Evolutionary conservation across 2,113 vertebrate species (phyloP).

Genomic region (Lethenteron camtschaticum): DNA sequence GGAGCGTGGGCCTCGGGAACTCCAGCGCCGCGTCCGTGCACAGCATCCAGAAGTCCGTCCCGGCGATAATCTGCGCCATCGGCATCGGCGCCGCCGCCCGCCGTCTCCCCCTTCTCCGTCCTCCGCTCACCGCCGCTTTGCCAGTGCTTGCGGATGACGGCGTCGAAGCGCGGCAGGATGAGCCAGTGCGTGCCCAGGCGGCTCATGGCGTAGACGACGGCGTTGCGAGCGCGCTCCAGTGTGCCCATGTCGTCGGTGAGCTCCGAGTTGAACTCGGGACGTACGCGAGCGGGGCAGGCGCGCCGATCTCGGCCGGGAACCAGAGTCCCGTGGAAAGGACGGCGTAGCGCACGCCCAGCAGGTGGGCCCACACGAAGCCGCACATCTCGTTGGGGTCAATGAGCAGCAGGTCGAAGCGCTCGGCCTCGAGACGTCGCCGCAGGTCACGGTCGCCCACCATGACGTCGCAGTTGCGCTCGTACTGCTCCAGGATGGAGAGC

Average conservation of each 20-base stretch:
- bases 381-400: constrained; percentile 99
- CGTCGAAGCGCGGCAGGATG: constrained; percentile 76
- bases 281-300: constrained; percentile 69
- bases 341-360: constrained; percentile 67
- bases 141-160: constrained; percentile 60
- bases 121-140: no score
- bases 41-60: constrained; percentile 85
- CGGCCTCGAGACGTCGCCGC: constrained; percentile 43
- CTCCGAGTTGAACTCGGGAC: constrained; percentile 90
- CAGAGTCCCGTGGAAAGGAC: constrained; percentile 93
- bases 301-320: constrained; percentile 88
- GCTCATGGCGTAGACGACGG: constrained; percentile 57
- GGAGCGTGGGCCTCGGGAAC: constrained; percentile 81
- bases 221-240: constrained; percentile 64
- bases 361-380: constrained; percentile 81
- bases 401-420: constrained; percentile 67
- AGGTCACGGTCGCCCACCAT: constrained; percentile 55
- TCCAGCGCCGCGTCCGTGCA: constrained; percentile 87
- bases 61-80: constrained; percentile 76
- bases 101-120: no score
- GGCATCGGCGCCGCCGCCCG: constrained; percentile 36
- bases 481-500: constrained; percentile 86
- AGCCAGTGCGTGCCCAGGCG: constrained; percentile 72
- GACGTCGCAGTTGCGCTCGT: constrained; percentile 79
- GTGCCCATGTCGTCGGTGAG: constrained; percentile 79